Evolutionary conservation across 2,113 vertebrate species (phyloP).

Genomic region (Lipophrys pholis): DNA sequence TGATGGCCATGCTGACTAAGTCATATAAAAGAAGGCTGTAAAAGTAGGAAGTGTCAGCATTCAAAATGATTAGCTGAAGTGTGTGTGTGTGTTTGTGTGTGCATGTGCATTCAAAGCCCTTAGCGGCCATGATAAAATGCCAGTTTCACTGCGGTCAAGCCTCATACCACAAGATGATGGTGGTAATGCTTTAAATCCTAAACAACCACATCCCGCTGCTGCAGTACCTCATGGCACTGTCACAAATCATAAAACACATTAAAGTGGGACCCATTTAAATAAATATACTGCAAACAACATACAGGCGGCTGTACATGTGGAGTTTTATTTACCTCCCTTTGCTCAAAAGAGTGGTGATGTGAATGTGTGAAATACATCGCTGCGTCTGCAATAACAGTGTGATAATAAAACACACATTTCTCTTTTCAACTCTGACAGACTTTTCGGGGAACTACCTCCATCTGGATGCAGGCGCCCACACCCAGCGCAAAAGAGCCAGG

Average conservation of each 20-base stretch:
- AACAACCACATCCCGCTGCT: slow-evolving; percentile 37
- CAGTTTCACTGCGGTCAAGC: slow-evolving; percentile 52
- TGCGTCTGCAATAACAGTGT: not conserved
- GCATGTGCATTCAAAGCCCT: slow-evolving; percentile 58
- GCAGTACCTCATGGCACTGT: slow-evolving; percentile 31
- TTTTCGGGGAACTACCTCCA: slow-evolving; percentile 88
- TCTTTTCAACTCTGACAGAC: slow-evolving; percentile 68
- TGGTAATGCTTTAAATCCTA: slow-evolving; percentile 45
- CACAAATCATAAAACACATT: slow-evolving; percentile 41
- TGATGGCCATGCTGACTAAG: slow-evolving; percentile 51
- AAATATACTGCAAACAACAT: slow-evolving; percentile 36
- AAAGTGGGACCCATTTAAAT: slow-evolving; percentile 36
- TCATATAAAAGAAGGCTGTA: slow-evolving; percentile 23
- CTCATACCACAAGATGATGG: slow-evolving; percentile 55
- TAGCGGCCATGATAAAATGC: slow-evolving; percentile 68
- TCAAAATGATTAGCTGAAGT: slow-evolving; percentile 39
- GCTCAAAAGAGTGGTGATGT: not conserved
- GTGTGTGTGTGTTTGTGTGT: slow-evolving; percentile 10
- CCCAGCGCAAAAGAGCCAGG: slow-evolving; percentile 87
- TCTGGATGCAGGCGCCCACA: slow-evolving; percentile 86
- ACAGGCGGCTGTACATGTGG: not conserved
- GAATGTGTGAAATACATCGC: not conserved
- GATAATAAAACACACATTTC: not conserved
- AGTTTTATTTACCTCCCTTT: slow-evolving; percentile 8
- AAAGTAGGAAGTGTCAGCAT: slow-evolving; percentile 58